phyloP scores from a whole-genome alignment of 2,113 vertebrate genomes.

The Prietella phreatophila region DNA sequence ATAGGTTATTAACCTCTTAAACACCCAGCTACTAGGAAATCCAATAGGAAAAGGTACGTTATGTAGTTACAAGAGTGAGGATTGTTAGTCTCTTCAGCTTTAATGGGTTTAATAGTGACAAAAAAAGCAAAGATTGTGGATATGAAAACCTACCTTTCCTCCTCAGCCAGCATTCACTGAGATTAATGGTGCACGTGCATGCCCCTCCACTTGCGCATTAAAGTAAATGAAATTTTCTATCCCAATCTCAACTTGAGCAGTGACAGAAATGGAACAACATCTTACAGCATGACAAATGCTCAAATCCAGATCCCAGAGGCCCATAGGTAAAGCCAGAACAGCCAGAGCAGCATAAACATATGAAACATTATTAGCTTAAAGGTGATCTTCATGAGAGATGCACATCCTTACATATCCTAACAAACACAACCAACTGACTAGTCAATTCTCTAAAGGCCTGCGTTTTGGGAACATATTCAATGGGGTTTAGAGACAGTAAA shows the following conservation, averaged over 20 bases:
- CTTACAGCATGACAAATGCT: conserved; percentile 31
- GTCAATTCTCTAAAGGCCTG: conserved; percentile 30
- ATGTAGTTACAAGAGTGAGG: background rate
- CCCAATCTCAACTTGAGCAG: background rate
- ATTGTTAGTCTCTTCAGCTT: background rate
- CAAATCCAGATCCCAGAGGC: background rate
- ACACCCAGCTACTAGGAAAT: background rate
- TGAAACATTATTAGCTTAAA: conserved; percentile 36
- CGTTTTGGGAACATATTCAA: background rate
- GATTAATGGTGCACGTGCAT: conserved; percentile 4
- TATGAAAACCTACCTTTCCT: conserved; percentile 9
- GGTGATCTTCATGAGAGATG: conserved; percentile 40
- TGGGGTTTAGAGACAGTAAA: background rate
- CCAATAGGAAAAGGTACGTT: background rate
- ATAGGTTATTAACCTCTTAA: conserved; percentile 9
- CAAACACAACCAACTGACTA: conserved; percentile 24
- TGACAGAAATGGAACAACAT: conserved; percentile 25
- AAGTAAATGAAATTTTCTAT: conserved; percentile 32
- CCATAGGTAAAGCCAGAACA: background rate
- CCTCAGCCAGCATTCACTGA: background rate
- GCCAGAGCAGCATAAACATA: conserved; percentile 8
- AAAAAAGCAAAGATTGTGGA: background rate
- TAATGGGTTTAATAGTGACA: conserved; percentile 13
- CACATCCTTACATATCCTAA: conserved; percentile 18
- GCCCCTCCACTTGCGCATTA: conserved; percentile 23